Percentiles rank a stretch among this genome's conserved stretches.
Conservation (phyloP, 2,888 invertebrate genomes). For the Eustalomyia histrio region DNA sequence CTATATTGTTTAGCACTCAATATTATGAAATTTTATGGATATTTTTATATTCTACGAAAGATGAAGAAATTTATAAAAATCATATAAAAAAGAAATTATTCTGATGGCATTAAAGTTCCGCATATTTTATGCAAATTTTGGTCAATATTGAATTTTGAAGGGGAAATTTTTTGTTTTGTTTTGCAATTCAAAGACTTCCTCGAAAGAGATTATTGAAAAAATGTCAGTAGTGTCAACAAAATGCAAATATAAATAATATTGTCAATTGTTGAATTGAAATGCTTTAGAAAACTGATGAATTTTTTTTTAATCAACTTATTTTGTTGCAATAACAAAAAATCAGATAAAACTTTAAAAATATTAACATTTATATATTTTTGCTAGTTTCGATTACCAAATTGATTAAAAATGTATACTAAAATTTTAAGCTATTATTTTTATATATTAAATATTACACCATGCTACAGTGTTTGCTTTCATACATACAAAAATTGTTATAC, state of each 20-base stretch:
- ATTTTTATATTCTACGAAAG: not conserved
- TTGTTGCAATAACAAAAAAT: too few relatives aligned
- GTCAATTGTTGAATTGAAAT: conserved; percentile 21
- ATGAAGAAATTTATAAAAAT: not conserved
- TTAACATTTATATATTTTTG: too few relatives aligned
- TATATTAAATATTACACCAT: too few relatives aligned
- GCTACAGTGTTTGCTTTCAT: too few relatives aligned
- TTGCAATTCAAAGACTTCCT: not conserved
- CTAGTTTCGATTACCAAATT: too few relatives aligned
- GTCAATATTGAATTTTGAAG: conserved; percentile 19
- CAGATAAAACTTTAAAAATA: too few relatives aligned
- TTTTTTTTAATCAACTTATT: conserved; percentile 7
- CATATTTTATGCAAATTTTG: conserved; percentile 26
- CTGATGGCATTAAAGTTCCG: not conserved
- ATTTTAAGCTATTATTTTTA: too few relatives aligned
- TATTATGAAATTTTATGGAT: not conserved
- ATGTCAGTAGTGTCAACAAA: conserved; percentile 23
- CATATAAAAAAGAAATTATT: not conserved
- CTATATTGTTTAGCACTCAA: not conserved
- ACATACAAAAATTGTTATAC: too few relatives aligned
- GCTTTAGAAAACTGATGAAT: conserved; percentile 11
- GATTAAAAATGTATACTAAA: too few relatives aligned
- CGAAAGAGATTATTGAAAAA: not conserved
- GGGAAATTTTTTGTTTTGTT: not conserved
- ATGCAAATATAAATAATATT: conserved; percentile 39